Percentiles rank a stretch among this genome's conserved stretches.
These are phyloP conservation scores for Probaryconus sp. DNA, from an alignment of 1,140 invertebrate species.

Conservation along the genomic window DNA sequence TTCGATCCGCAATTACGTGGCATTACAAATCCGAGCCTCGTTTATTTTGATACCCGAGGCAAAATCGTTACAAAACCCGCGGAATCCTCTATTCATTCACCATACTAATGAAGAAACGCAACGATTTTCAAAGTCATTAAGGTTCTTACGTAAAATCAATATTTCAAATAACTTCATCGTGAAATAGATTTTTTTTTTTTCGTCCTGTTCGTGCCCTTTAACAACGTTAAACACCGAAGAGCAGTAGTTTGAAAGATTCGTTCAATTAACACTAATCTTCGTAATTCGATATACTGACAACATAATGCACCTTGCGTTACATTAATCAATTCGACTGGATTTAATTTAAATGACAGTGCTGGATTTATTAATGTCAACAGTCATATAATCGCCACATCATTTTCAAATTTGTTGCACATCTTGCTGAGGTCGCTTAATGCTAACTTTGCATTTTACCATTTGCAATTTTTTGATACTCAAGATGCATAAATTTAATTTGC, in stretches of 20 bases:
- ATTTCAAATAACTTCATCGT: slow-evolving; percentile 24
- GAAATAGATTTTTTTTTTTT: slow-evolving; percentile 20
- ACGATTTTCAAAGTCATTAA: slow-evolving; percentile 50
- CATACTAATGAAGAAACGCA: slow-evolving; percentile 44
- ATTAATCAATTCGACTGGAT: slow-evolving; percentile 41
- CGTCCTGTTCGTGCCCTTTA: slow-evolving; percentile 18
- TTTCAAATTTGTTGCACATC: slow-evolving; percentile 23
- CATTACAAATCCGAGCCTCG: slow-evolving; percentile 18
- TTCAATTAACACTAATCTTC: slow-evolving; percentile 48
- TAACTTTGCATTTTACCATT: too few species aligned
- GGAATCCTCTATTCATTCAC: slow-evolving; percentile 26
- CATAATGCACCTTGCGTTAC: slow-evolving; percentile 40
- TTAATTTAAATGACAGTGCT: slow-evolving; percentile 37
- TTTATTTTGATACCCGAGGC: slow-evolving; percentile 31
- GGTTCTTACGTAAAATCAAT: slow-evolving; percentile 58
- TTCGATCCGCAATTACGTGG: slow-evolving; percentile 17
- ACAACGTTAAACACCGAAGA: slow-evolving; percentile 23
- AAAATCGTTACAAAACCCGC: slow-evolving; percentile 39
- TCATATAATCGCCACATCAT: slow-evolving; percentile 36
- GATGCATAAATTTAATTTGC: too few species aligned
- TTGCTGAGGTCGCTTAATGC: too few species aligned
- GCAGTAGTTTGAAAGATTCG: slow-evolving; percentile 24
- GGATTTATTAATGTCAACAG: slow-evolving; percentile 48
- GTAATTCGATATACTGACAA: slow-evolving; percentile 43
- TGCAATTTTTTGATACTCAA: too few species aligned